These are phyloP conservation scores for Colletes collaris DNA, from an alignment of 2,888 invertebrate species.

Conservation along the genomic window DNA sequence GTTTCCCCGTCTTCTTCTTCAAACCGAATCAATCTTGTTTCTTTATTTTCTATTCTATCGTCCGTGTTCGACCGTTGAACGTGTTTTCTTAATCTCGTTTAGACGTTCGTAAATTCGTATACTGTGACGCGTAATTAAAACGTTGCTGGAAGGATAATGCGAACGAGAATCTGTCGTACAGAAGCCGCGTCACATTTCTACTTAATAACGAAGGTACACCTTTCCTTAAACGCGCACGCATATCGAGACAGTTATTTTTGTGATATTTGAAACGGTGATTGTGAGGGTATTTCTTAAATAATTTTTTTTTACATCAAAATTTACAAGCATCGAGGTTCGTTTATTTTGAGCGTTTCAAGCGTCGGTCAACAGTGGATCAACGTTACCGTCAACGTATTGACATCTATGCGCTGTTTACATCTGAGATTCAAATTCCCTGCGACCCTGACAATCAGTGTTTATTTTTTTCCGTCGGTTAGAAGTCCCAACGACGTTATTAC, in stretches of 20 bases:
- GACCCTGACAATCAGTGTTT: conserved; percentile 6
- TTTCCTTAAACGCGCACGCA: not conserved
- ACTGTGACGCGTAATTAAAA: conserved; percentile 23
- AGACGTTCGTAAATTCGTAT: not conserved
- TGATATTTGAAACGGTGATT: not conserved
- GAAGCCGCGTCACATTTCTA: conserved; percentile 35
- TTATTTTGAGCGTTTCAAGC: too few species aligned
- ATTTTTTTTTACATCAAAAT: too few species aligned
- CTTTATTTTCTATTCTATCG: conserved; percentile 15
- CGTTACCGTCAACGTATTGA: too few species aligned
- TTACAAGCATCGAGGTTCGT: too few species aligned
- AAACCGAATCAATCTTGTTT: not conserved
- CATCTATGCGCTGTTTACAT: not conserved
- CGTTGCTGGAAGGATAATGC: conserved; percentile 18
- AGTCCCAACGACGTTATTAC: conserved; percentile 1
- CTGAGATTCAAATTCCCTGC: not conserved
- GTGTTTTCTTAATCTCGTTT: not conserved
- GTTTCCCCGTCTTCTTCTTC: not conserved
- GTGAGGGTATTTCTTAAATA: too few species aligned
- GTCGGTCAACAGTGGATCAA: too few species aligned
- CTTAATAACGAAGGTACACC: conserved; percentile 36
- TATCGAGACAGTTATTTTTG: too few species aligned
- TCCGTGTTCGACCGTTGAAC: not conserved
- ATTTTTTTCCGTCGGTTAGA: not conserved
- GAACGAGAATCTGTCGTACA: conserved; percentile 30